Percentiles rank a stretch among this genome's conserved stretches.
Conservation (phyloP, 2,797 vertebrate species). For the Pseudocheirus occidentalis region DNA sequence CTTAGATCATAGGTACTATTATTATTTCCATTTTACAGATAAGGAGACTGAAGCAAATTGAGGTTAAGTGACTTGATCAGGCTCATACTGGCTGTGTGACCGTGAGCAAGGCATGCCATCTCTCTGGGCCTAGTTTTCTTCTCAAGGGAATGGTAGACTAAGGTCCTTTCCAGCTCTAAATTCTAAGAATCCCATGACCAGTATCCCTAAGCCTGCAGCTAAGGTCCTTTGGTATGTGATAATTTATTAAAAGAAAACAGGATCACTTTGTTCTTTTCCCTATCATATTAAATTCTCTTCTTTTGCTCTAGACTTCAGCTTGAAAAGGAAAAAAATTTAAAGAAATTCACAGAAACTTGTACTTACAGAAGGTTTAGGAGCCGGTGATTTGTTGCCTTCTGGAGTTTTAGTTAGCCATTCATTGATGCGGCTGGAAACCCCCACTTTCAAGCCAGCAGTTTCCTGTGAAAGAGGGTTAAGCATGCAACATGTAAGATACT, state of each 20-base stretch:
- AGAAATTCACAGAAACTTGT: constrained; percentile 38
- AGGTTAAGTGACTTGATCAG: neutral
- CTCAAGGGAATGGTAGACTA: neutral
- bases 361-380: constrained; percentile 94
- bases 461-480: constrained; percentile 86
- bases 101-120: neutral
- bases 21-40: neutral
- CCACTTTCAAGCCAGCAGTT: constrained; percentile 97
- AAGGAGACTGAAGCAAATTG: neutral
- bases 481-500: constrained; percentile 12
- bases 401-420: constrained; percentile 99
- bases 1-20: neutral
- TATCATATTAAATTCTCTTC: neutral
- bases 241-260: neutral
- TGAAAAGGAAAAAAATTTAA: neutral
- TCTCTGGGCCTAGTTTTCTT: neutral
- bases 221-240: neutral
- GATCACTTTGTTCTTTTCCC: neutral
- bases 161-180: neutral
- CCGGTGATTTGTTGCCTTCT: constrained; percentile 90
- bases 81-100: neutral
- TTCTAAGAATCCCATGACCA: neutral
- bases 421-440: constrained; percentile 97
- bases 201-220: neutral
- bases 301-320: neutral